Percentiles rank a stretch among this genome's conserved stretches.
Evolutionary conservation across 2,888 invertebrate species (phyloP).

Genomic region (Lydus trimaculatus): DNA sequence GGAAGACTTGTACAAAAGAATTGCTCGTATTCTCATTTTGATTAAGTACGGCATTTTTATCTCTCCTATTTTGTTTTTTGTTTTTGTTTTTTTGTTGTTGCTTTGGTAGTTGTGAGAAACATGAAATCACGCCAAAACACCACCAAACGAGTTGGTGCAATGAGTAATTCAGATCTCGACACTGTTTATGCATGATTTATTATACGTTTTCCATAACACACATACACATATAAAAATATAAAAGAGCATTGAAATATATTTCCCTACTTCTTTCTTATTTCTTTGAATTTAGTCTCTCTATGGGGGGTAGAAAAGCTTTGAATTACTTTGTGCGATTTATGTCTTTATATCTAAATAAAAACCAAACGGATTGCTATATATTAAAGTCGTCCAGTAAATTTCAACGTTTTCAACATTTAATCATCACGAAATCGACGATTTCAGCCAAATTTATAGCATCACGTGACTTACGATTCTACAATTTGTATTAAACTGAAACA

Average conservation of each 20-base stretch:
- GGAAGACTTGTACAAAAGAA: background rate
- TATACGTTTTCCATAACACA: background rate
- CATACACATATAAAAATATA: constrained; percentile 15
- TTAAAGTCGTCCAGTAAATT: background rate
- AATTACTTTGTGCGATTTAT: constrained; percentile 50
- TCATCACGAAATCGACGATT: background rate
- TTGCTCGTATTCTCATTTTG: background rate
- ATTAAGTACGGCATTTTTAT: background rate
- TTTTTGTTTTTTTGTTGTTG: too few species aligned
- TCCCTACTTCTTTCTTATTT: constrained; percentile 50
- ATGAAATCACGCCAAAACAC: constrained; percentile 3
- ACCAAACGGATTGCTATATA: constrained; percentile 14
- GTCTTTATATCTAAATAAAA: constrained; percentile 48
- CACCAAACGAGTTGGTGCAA: background rate
- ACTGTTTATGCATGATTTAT: background rate
- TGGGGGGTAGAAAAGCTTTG: constrained; percentile 42
- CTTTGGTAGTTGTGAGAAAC: background rate
- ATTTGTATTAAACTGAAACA: too few species aligned
- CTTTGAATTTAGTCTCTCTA: constrained; percentile 46
- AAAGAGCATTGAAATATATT: constrained; percentile 44
- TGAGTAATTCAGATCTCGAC: background rate
- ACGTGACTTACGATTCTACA: too few species aligned
- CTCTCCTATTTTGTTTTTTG: background rate
- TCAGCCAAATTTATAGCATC: background rate
- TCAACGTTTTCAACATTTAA: background rate